Evolutionary conservation across 2,797 vertebrate genomes (phyloP).

Genomic region (Notamacropus eugenii): DNA sequence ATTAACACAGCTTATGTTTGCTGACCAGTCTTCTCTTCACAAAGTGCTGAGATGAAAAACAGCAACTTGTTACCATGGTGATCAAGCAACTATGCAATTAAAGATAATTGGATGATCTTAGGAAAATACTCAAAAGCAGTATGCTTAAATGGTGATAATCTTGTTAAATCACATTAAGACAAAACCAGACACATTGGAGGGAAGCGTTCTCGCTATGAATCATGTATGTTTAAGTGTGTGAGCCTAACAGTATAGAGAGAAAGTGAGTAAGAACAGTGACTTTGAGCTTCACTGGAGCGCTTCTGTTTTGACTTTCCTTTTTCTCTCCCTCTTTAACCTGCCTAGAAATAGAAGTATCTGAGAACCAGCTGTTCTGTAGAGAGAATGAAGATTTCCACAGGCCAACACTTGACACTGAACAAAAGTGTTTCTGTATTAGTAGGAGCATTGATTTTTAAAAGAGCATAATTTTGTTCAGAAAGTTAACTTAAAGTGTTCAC

Average conservation of each 20-base stretch:
- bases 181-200: constrained; percentile 34
- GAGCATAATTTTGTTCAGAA: constrained; percentile 30
- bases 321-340: background rate
- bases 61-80: constrained; percentile 69
- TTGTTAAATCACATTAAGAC: constrained; percentile 70
- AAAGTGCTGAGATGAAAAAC: constrained; percentile 23
- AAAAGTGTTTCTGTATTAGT: constrained; percentile 24
- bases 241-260: background rate
- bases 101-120: constrained; percentile 76
- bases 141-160: constrained; percentile 76
- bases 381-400: background rate
- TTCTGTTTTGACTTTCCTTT: background rate
- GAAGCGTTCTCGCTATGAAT: constrained; percentile 40
- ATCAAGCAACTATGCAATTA: constrained; percentile 62
- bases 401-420: background rate
- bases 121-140: constrained; percentile 71
- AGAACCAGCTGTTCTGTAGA: constrained; percentile 12
- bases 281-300: background rate
- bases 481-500: constrained; percentile 42
- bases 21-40: constrained; percentile 32
- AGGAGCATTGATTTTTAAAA: background rate
- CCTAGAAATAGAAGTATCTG: constrained; percentile 23
- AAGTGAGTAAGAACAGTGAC: background rate
- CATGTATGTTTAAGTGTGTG: constrained; percentile 6
- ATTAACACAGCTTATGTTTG: background rate